Percentiles rank a stretch among this genome's conserved stretches.
phyloP scores from a whole-genome alignment of 2,113 vertebrate genomes.

The Gambusia affinis region DNA sequence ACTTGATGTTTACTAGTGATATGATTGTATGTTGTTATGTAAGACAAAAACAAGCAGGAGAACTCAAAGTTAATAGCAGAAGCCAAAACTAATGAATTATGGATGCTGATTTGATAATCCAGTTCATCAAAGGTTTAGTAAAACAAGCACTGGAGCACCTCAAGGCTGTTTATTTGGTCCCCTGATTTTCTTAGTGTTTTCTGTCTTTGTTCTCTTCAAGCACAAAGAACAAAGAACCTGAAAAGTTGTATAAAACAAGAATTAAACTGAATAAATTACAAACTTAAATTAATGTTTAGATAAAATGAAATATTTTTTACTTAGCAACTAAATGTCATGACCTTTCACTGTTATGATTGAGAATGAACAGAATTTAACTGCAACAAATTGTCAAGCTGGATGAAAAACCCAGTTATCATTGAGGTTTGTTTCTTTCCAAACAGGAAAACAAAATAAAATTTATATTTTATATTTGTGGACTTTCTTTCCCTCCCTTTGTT shows the following conservation, averaged over 20 bases:
- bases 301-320: too few species aligned
- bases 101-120: too few species aligned
- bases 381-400: background rate
- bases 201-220: background rate
- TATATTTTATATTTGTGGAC: background rate
- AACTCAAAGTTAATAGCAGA: too few species aligned
- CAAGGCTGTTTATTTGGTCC: background rate
- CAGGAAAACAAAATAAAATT: background rate
- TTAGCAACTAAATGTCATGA: background rate
- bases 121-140: background rate
- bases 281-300: too few species aligned
- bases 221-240: background rate
- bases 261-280: background rate
- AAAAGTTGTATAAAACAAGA: background rate
- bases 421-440: background rate
- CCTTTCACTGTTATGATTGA: background rate
- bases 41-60: too few species aligned
- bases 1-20: too few species aligned
- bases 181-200: background rate
- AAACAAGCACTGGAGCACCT: background rate
- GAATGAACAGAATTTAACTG: background rate
- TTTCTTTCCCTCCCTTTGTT: too few species aligned
- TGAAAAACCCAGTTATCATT: background rate
- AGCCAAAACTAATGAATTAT: too few species aligned
- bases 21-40: too few species aligned